Evolutionary conservation across 2,888 invertebrate genomes (phyloP), one percentile per base, ranked within the genome.

Genomic region (Tenthredo amoena): DNA sequence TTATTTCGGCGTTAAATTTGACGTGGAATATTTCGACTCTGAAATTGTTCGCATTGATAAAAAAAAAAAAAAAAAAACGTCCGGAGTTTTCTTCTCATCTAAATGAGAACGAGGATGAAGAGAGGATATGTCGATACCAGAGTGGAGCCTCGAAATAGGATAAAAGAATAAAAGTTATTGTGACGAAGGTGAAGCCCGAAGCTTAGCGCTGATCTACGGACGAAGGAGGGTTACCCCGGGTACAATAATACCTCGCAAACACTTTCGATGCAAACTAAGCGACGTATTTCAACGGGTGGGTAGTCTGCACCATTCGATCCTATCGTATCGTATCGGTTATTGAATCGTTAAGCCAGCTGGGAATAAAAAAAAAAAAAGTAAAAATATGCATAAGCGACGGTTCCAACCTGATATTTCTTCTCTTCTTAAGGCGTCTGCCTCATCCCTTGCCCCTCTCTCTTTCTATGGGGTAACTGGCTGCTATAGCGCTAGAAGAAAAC

Each of bases 211-310:
- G 84, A 81, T 77, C 65, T 77, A 85, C 85, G 85, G 50, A 37
- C 37, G 77, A 58, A 50, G 82, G 86, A 76, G 40, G 74, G 58
- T 34, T n/a, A 55, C 55, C 37, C n/a, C 15, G 81, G 71, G 47
- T 18, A 88, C 87, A 88, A 89, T 88, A 87, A 87, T 87, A 84
- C 85, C 85, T 82, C 85, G 79, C 84, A 86, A 89, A 91, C 90
- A 91, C 91, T 92, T 92, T 91, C 88, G 88, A 92, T 92, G 92
- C 91, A 92, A 91, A 92, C 88, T 91, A 90, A 88, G 84, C 84
- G 86, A 83, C 87, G 87, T 88, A 88, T 86, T 85, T 84, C 83
- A 83, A 85, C 58, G 62, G 31, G 50, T 18, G 85, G 87, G 68
- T 85, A 40, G 86, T 87, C 76, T 37, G 15, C 55, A 86, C 77